Percentiles rank a stretch among this genome's conserved stretches.
These are phyloP conservation scores for Podilymbus podiceps DNA, from an alignment of 2,113 vertebrate species.

Conservation along the genomic window DNA sequence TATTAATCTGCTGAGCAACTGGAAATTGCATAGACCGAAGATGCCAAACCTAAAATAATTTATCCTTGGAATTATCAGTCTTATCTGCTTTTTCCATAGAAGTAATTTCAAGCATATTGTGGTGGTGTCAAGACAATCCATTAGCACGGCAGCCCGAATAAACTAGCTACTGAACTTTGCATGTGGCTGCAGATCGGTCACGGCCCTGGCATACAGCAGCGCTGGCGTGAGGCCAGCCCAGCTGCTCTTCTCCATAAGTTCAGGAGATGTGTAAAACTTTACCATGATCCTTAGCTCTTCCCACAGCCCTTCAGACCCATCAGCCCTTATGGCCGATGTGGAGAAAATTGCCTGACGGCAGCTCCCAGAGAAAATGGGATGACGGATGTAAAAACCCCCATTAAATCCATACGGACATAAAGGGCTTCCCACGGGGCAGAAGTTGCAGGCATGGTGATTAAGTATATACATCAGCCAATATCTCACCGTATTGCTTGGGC, in stretches of 20 bases:
- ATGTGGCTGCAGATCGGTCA: neutral
- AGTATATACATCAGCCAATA: neutral
- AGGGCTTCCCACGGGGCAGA: neutral
- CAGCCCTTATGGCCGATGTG: rapidly evolving
- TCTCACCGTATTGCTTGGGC: neutral
- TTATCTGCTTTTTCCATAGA: neutral
- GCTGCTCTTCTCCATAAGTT: neutral
- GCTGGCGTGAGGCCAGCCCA: neutral
- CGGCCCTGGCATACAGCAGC: rapidly evolving
- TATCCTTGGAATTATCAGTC: neutral
- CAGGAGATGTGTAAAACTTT: neutral
- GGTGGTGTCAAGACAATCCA: neutral
- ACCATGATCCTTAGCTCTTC: neutral
- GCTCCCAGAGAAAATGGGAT: neutral
- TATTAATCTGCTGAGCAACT: neutral
- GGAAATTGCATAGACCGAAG: neutral
- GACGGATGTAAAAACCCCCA: neutral
- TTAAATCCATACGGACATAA: neutral
- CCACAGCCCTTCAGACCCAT: neutral
- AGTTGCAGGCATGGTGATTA: neutral
- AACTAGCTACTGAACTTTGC: neutral
- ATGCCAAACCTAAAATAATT: neutral
- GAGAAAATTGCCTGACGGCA: neutral
- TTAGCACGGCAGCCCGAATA: neutral
- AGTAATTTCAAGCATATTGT: neutral